Base-by-base conservation (phyloP, 2,888 invertebrate species). In the Thereva unica region DNA sequence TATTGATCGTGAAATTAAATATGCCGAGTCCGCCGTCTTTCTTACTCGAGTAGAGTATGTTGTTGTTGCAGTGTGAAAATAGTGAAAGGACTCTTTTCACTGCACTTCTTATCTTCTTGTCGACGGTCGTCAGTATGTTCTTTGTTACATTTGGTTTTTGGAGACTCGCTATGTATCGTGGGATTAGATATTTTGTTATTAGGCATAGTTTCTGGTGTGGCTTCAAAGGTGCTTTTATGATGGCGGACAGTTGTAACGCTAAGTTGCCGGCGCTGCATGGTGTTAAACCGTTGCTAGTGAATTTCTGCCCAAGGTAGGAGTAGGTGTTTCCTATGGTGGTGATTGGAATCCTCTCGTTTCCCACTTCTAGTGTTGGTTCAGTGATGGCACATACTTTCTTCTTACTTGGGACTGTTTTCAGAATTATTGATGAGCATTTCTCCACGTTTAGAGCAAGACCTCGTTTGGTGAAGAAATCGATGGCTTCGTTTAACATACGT, bases 211-310 rank as follows among this genome's bases (percentile, higher is more conserved):
- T 54, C n/a, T 54, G 54, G 4, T 54, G 54, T 5, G 40, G 54
- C 54, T 54, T 54, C 4, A 54, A 12, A 5, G 54, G 54, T 0
- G 54, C n/a, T n/a, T n/a, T n/a, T n/a, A n/a, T n/a, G n/a, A n/a
- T n/a, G n/a, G n/a, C 8, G 2, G n/a, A 6, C 9, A 54, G 10
- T n/a, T 40, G 40, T 1, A n/a, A 1, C 6, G 2, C 4, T 12
- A 54, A 12, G 4, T 7, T 7, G 3, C 4, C 4, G 0, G 37
- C 3, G 12, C n/a, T 37, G 41, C 40, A 37, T 2, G 8, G 4
- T 9, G 4, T 38, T 1, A 54, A 3, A 8, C 54, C 54, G n/a
- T 2, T 9, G n/a, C 3, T 37, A 2, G n/a, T 40, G 37, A 54
- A 54, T 38, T 38, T 9, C 8, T 7, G 4, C 3, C 54, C 54